Evolutionary conservation across 2,797 vertebrate species (phyloP), one percentile per base, ranked within the genome.

Genomic region (Alauda arvensis): DNA sequence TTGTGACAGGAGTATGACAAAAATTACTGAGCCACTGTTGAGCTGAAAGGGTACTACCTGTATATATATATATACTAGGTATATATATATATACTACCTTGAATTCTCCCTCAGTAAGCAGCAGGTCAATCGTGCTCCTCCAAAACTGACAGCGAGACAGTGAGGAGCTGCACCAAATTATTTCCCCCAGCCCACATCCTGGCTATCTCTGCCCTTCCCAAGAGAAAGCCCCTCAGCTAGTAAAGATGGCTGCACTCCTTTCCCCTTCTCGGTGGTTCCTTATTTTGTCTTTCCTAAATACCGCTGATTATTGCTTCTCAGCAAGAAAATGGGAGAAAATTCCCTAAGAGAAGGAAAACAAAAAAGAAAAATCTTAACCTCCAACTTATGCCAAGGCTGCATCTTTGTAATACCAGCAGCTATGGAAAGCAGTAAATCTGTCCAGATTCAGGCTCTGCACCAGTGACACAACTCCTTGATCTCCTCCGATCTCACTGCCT

Each of bases 91-190:
- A n/a, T n/a, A n/a, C n/a, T n/a, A n/a, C n/a, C n/a, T n/a, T n/a
- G n/a, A n/a, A 23, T 23, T 24, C 8, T 9, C 31, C 14, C 10
- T 14, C 18, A 33, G 15, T 29, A 29, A 42, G 18, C 46, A 48
- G 10, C 18, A 62, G 12, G 37, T 43, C 1, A 1, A 7, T 5
- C 11, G 1, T 34, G 31, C 31, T 51, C 6, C 31, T 52, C 39
- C 6, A 9, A 29, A 37, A 28, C 20, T 0, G 4, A 28, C 23
- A 21, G 14, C 1, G 3, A n/a, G 18, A 28, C 37, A 43, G 31
- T 5, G 1, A 18, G 19, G 31, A 52, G 16, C 40, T 43, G 39
- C 1, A 1, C 19, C 0, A 1, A 72, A 25, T 39, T 42, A 9
- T 39, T 52, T 34, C 19, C 25, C 12, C 20, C 25, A 29, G 48